Percentiles rank a stretch among this genome's conserved stretches.
These are phyloP conservation scores for Pyrochroa serraticornis DNA, from an alignment of 2,888 invertebrate genomes.

Conservation along the genomic window DNA sequence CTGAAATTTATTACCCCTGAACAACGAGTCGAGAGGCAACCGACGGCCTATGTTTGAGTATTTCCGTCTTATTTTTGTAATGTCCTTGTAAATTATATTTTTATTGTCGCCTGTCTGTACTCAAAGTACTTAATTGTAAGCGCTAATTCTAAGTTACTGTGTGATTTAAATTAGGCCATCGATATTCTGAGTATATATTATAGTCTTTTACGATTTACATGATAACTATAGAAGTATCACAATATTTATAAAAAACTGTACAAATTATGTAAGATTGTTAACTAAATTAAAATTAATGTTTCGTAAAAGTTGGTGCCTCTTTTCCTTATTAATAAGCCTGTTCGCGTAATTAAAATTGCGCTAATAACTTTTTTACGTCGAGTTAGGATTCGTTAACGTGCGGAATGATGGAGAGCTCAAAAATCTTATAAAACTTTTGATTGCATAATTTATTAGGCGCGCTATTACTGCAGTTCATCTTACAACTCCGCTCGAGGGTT, in stretches of 20 bases:
- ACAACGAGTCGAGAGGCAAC: too few species aligned
- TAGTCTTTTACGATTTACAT: conserved; percentile 37
- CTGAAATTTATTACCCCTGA: not conserved
- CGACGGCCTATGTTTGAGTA: too few species aligned
- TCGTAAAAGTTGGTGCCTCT: conserved; percentile 5
- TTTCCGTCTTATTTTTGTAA: conserved; percentile 16
- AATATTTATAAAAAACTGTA: conserved; percentile 37
- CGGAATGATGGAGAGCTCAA: conserved; percentile 8
- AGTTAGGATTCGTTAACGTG: conserved; percentile 14
- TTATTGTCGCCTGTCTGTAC: conserved; percentile 17
- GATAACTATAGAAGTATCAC: conserved; percentile 27
- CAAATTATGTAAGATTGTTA: conserved; percentile 37
- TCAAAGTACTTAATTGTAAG: conserved; percentile 36
- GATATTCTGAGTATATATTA: conserved; percentile 7
- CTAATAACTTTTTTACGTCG: conserved; percentile 17
- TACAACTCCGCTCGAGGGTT: not conserved
- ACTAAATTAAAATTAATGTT: conserved; percentile 29
- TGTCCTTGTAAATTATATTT: conserved; percentile 8
- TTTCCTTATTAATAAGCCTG: conserved; percentile 1
- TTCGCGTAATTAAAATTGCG: not conserved
- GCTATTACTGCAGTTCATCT: conserved; percentile 6
- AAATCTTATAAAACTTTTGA: conserved; percentile 21
- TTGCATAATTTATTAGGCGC: conserved; percentile 16
- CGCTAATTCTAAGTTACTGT: conserved; percentile 35
- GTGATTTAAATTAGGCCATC: conserved; percentile 27